These are phyloP conservation scores for Napeogenes sylphis DNA, from an alignment of 2,888 invertebrate genomes.

Conservation along the genomic window DNA sequence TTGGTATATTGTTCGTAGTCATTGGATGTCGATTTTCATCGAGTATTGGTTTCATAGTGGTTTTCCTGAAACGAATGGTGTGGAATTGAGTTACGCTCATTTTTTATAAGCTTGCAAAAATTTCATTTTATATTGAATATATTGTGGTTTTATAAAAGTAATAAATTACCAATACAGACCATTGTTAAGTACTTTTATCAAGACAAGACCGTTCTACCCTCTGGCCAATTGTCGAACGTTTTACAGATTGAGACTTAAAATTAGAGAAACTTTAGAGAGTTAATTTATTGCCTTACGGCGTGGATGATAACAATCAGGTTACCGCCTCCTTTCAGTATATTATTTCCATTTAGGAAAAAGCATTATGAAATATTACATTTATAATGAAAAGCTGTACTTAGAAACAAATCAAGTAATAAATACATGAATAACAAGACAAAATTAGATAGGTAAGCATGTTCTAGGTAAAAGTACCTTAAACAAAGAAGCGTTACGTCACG, in stretches of 20 bases:
- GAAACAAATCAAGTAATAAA: too few relatives aligned
- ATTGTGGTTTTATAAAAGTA: constrained; percentile 27
- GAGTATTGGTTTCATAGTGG: constrained; percentile 24
- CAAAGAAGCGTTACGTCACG: too few relatives aligned
- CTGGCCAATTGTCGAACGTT: constrained; percentile 29
- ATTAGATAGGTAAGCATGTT: too few relatives aligned
- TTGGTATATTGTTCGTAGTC: constrained; percentile 30
- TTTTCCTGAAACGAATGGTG: constrained; percentile 23
- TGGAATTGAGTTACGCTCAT: constrained; percentile 21
- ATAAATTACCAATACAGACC: constrained; percentile 39
- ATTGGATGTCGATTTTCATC: constrained; percentile 27
- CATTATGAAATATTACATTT: too few relatives aligned
- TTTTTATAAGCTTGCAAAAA: constrained; percentile 5
- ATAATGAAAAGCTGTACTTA: too few relatives aligned
- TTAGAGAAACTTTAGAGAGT: constrained; percentile 16
- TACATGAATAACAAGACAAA: too few relatives aligned
- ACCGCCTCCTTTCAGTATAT: too few relatives aligned
- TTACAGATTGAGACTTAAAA: constrained; percentile 33
- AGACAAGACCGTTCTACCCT: constrained; percentile 27
- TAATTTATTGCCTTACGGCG: constrained; percentile 12
- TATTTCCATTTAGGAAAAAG: too few relatives aligned
- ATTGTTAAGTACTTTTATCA: constrained; percentile 43
- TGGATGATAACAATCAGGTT: background rate
- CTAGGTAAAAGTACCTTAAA: too few relatives aligned
- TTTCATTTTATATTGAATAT: constrained; percentile 10